A percentile compares a stretch with the other conserved stretches of the same genome.
These are phyloP conservation scores for Eciton burchellii DNA, from an alignment of 1,140 invertebrate species.

Conservation along the genomic window DNA sequence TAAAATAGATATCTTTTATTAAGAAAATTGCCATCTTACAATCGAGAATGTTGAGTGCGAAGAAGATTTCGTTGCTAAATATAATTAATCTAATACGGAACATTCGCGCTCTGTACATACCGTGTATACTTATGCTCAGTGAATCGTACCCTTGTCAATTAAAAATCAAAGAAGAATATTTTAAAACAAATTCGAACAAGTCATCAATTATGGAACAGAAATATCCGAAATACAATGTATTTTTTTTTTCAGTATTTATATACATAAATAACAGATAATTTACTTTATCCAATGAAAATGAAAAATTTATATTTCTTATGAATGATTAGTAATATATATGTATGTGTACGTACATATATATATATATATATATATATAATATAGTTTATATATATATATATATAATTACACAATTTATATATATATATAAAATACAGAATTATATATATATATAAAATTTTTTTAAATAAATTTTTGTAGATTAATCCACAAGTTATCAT, in stretches of 20 bases:
- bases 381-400: too few species aligned
- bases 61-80: slow-evolving; percentile 20
- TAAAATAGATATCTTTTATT: slow-evolving; percentile 44
- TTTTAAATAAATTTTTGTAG: too few species aligned
- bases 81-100: neutral
- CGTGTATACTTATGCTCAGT: neutral
- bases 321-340: slow-evolving; percentile 10
- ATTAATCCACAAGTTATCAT: slow-evolving; percentile 2
- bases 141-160: neutral
- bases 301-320: slow-evolving; percentile 2
- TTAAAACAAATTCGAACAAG: neutral
- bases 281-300: neutral
- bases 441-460: slow-evolving; percentile 20
- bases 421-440: slow-evolving; percentile 29
- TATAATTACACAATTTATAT: slow-evolving; percentile 13
- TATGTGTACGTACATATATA: slow-evolving; percentile 9
- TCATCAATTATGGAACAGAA: neutral
- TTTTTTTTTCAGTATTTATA: neutral
- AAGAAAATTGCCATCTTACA: slow-evolving; percentile 36
- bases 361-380: slow-evolving; percentile 25
- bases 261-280: neutral
- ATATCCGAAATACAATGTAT: slow-evolving; percentile 3
- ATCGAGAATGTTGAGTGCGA: slow-evolving; percentile 5
- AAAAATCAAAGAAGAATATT: neutral
- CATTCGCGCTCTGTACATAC: slow-evolving; percentile 16